phyloP scores from a whole-genome alignment of 1,140 invertebrate genomes.

The Drosophila grimshawi region DNA sequence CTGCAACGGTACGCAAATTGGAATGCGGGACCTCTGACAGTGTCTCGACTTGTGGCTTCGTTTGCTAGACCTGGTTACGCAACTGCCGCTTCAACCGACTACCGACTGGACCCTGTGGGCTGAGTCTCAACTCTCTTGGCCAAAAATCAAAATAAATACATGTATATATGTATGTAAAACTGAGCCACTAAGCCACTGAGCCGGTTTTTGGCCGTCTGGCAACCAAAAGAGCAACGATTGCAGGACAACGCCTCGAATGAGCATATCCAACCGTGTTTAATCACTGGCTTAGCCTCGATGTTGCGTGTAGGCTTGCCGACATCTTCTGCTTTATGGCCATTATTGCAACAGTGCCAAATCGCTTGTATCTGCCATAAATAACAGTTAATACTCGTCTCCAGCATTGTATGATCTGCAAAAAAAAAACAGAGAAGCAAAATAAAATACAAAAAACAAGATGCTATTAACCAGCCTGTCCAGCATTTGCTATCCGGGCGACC shows the following conservation, averaged over 20 bases:
- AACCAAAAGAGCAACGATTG: conserved; percentile 5
- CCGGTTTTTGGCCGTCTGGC: conserved; percentile 47
- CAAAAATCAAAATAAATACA: background rate
- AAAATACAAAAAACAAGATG: conserved; percentile 8
- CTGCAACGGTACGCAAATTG: conserved; percentile 74
- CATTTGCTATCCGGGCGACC: conserved; percentile 31
- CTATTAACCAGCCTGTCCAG: conserved; percentile 47
- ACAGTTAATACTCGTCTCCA: conserved; percentile 51
- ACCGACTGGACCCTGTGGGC: conserved; percentile 22
- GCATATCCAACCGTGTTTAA: conserved; percentile 23
- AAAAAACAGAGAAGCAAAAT: background rate
- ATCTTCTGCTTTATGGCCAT: conserved; percentile 37
- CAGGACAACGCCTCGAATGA: conserved; percentile 54
- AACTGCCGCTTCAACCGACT: conserved; percentile 24
- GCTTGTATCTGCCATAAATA: conserved; percentile 55
- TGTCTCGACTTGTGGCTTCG: conserved; percentile 48
- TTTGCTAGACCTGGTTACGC: conserved; percentile 58
- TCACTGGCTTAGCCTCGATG: conserved; percentile 33
- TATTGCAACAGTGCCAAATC: conserved; percentile 56
- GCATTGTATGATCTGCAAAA: conserved; percentile 13
- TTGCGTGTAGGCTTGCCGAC: conserved; percentile 10
- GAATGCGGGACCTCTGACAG: conserved; percentile 80
- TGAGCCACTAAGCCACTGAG: conserved; percentile 47
- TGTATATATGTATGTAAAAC: background rate
- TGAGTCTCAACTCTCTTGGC: background rate